Conservation (phyloP, 1,140 invertebrate genomes). For the Trichomalopsis sarcophagae region DNA sequence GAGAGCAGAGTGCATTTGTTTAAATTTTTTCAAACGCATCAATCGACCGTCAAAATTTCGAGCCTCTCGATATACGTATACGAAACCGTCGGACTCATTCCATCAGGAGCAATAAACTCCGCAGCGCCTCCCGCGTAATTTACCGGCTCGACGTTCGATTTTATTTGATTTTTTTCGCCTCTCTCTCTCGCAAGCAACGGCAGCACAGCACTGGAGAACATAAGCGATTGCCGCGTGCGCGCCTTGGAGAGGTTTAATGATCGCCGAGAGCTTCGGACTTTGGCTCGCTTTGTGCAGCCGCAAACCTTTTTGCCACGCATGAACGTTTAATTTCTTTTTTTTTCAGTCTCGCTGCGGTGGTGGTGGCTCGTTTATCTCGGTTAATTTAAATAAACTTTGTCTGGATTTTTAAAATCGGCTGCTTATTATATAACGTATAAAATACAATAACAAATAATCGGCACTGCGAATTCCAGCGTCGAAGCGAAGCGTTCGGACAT, state of each 20-base stretch:
- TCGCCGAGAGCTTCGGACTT: not conserved
- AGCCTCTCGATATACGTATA: too few species aligned
- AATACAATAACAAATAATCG: too few species aligned
- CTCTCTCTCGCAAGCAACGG: not conserved
- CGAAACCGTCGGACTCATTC: too few species aligned
- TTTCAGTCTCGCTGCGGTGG: not conserved
- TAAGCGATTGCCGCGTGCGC: not conserved
- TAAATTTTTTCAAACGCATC: too few species aligned
- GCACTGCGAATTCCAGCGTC: too few species aligned
- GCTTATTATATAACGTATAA: too few species aligned
- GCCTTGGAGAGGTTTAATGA: constrained; percentile 23
- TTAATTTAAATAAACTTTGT: not conserved
- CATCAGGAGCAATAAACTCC: not conserved
- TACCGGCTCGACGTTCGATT: not conserved
- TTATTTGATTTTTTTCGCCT: constrained; percentile 1
- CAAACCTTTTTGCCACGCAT: not conserved
- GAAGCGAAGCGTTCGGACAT: too few species aligned
- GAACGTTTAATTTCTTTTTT: not conserved
- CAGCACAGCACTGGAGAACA: not conserved
- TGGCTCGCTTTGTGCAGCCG: not conserved
- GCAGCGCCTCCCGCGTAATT: constrained; percentile 11
- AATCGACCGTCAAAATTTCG: too few species aligned
- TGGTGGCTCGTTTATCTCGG: not conserved
- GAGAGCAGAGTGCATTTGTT: too few species aligned
- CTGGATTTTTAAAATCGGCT: too few species aligned